Base-by-base conservation (phyloP, 2,113 vertebrate genomes). In the Penelope pileata region DNA sequence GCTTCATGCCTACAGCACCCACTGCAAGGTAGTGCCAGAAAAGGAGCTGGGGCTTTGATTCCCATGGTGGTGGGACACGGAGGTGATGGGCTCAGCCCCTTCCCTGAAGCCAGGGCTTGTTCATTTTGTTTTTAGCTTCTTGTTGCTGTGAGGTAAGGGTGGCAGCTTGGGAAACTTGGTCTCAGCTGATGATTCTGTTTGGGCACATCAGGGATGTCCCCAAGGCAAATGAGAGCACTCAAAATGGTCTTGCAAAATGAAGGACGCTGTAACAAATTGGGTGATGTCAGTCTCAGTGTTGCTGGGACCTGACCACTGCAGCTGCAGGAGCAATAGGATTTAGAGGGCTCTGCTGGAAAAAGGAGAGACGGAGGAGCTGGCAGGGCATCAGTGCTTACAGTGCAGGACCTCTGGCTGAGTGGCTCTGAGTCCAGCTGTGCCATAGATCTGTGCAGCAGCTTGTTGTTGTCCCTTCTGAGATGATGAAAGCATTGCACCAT, bases 231-330 rank as follows among this genome's bases (percentile, higher is more conserved):
- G 36, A 95, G 36, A 79, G 59, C 1, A 86, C 60, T 51, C 88
- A 54, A 88, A 96, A 86, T 19, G 69, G 51, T 86, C 91, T 96
- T 96, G 86, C 88, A 95, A 94, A 92, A 96, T 51, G 73, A 78
- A 51, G 3, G 51, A 92, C 60, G 38, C 73, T 91, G 72, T 82
- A 81, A 95, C 38, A 83, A 83, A 83, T 78, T 83, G 38, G 6
- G 18, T 40, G 54, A 18, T 78, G 82, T 85, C 79, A 79, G 12
- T 62, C 40, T 53, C 67, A 90, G 58, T 3, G 36, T 72, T 88
- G 67, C 76, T 38, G 51, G 60, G 80, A 47, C 68, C n/a, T 83
- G 38, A 75, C 23, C 32, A 22, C 9, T 90, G 83, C 85, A 92
- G 64, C 80, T 83, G 82, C 70, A 45, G 62, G 32, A 86, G 76